These are phyloP conservation scores for Magallana nippona DNA, from an alignment of 2,888 invertebrate species.

Conservation along the genomic window DNA sequence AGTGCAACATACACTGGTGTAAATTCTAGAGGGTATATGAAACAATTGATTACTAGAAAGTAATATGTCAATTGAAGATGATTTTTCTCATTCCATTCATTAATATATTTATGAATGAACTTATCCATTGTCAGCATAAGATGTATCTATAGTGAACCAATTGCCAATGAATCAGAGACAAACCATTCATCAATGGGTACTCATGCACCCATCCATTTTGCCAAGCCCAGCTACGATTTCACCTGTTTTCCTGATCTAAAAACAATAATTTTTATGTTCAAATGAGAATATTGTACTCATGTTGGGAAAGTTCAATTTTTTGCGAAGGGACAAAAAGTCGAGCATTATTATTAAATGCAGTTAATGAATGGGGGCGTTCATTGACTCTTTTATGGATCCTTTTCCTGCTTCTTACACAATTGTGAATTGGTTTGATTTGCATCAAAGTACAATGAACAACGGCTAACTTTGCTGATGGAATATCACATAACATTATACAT, in stretches of 20 bases:
- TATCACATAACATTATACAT: not conserved
- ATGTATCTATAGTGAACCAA: too few relatives aligned
- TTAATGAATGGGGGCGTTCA: conserved; percentile 3
- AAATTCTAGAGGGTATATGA: too few relatives aligned
- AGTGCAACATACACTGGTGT: too few relatives aligned
- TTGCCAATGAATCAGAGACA: too few relatives aligned
- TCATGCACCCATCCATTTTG: not conserved
- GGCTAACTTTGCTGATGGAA: not conserved
- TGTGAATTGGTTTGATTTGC: not conserved
- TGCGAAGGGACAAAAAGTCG: conserved; percentile 7
- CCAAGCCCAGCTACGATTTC: conserved; percentile 4
- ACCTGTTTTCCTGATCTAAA: not conserved
- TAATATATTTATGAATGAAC: too few relatives aligned
- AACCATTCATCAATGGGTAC: not conserved
- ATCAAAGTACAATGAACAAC: not conserved
- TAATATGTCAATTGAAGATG: too few relatives aligned
- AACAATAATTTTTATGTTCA: not conserved
- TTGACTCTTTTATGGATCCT: not conserved
- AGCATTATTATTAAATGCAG: not conserved
- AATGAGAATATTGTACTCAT: not conserved
- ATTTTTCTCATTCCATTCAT: too few relatives aligned
- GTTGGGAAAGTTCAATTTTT: not conserved
- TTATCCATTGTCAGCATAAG: too few relatives aligned
- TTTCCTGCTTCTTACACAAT: not conserved
- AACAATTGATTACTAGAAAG: too few relatives aligned